These are phyloP conservation scores for Drosophila infuscata DNA, from an alignment of 2,888 invertebrate genomes.

Conservation along the genomic window DNA sequence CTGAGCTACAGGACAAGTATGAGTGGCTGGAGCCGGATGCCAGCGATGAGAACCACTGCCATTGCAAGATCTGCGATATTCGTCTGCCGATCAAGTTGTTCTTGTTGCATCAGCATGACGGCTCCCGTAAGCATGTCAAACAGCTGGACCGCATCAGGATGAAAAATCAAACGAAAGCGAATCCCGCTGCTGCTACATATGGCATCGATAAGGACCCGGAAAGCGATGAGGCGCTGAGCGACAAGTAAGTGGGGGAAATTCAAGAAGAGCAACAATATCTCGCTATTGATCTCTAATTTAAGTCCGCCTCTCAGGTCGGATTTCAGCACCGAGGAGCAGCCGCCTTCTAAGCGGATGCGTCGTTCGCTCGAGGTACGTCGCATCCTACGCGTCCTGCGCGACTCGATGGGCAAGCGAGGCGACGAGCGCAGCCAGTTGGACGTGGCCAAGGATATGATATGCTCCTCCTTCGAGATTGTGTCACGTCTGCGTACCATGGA, in stretches of 20 bases:
- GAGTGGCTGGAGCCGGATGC: slow-evolving; percentile 66
- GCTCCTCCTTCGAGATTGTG: slow-evolving; percentile 68
- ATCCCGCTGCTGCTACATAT: neutral
- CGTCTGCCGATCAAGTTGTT: slow-evolving; percentile 72
- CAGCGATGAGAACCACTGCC: slow-evolving; percentile 63
- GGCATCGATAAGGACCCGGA: slow-evolving; percentile 45
- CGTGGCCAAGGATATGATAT: slow-evolving; percentile 72
- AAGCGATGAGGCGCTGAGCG: slow-evolving; percentile 54
- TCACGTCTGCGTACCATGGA: slow-evolving; percentile 63
- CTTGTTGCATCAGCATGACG: slow-evolving; percentile 62
- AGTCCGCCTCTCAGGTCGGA: slow-evolving; percentile 58
- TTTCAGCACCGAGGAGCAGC: slow-evolving; percentile 49
- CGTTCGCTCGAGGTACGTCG: slow-evolving; percentile 55
- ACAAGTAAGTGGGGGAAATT: slow-evolving; percentile 54
- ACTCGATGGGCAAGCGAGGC: slow-evolving; percentile 43
- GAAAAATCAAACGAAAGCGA: neutral
- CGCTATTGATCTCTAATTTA: slow-evolving; percentile 1
- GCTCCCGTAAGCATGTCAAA: slow-evolving; percentile 61
- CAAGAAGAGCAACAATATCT: neutral
- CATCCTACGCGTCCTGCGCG: slow-evolving; percentile 52
- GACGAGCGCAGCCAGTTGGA: slow-evolving; percentile 67
- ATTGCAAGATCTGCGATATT: slow-evolving; percentile 58
- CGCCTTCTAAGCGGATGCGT: slow-evolving; percentile 54
- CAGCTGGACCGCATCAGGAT: slow-evolving; percentile 16
- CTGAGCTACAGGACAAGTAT: slow-evolving; percentile 66